These are phyloP conservation scores for Physella acuta DNA, from an alignment of 1,140 invertebrate species.

Conservation along the genomic window DNA sequence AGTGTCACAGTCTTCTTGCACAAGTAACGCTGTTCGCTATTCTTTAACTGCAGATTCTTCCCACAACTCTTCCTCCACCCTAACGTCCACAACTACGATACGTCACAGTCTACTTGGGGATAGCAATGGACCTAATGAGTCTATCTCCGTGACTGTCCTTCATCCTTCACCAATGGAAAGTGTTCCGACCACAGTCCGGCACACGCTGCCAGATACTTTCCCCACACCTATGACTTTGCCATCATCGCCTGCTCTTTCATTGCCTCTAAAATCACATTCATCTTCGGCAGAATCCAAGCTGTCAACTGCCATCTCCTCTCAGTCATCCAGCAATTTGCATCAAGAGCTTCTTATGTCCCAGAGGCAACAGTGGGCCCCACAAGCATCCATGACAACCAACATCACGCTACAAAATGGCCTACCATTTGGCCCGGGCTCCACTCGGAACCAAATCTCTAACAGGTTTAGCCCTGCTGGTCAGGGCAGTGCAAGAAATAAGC, in stretches of 20 bases:
- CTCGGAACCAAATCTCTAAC: background rate
- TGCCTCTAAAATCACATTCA: background rate
- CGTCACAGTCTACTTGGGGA: conserved; percentile 9
- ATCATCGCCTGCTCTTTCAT: conserved; percentile 5
- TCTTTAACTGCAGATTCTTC: too few species aligned
- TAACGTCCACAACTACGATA: background rate
- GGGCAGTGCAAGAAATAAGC: conserved; percentile 13
- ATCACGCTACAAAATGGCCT: conserved; percentile 19
- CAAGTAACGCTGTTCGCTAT: too few species aligned
- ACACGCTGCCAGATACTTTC: conserved; percentile 19
- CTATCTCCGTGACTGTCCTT: conserved; percentile 17
- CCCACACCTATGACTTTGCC: conserved; percentile 11
- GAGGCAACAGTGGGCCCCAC: background rate
- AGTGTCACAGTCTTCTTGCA: too few species aligned
- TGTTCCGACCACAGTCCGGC: conserved; percentile 18
- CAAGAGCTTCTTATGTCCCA: conserved; percentile 6
- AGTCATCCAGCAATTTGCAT: background rate
- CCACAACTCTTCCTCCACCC: background rate
- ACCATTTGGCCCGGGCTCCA: background rate
- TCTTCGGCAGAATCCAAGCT: background rate
- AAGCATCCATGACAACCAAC: background rate
- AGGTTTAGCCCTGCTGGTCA: conserved; percentile 19
- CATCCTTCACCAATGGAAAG: conserved; percentile 17
- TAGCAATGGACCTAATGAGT: background rate
- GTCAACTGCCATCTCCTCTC: background rate